Percentiles rank a stretch among this genome's conserved stretches.
These are phyloP conservation scores for Anguilla pacifica DNA, from an alignment of 2,797 vertebrate genomes.

Conservation along the genomic window DNA sequence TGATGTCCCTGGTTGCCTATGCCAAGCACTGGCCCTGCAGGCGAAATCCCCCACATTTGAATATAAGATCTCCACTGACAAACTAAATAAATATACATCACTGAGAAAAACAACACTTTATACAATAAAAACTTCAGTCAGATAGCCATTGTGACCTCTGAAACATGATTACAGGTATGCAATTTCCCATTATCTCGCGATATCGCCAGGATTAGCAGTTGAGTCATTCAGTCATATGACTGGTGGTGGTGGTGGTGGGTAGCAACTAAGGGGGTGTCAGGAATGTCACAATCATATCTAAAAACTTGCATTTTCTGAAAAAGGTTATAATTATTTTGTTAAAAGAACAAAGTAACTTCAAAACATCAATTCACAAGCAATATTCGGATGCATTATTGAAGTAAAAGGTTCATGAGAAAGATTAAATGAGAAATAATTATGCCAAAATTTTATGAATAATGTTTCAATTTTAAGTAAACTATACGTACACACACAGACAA, in stretches of 20 bases:
- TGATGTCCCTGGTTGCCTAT: not conserved
- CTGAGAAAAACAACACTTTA: not conserved
- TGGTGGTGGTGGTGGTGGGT: not conserved
- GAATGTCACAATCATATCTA: not conserved
- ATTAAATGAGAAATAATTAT: not conserved
- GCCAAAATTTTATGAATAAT: not conserved
- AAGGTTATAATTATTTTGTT: not conserved
- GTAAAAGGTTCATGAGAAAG: not conserved
- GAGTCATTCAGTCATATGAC: slow-evolving; percentile 14
- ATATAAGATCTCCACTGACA: not conserved
- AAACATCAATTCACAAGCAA: not conserved
- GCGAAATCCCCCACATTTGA: not conserved
- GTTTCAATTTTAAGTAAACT: not conserved
- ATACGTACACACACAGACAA: no score
- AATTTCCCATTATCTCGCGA: not conserved
- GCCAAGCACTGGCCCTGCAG: not conserved
- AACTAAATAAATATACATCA: not conserved
- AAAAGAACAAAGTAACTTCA: not conserved
- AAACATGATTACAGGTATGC: not conserved
- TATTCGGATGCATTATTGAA: not conserved
- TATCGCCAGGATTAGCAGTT: not conserved
- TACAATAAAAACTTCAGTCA: not conserved
- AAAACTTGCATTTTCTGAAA: not conserved
- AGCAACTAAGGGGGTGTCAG: not conserved
- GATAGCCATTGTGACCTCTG: not conserved